These are phyloP conservation scores for Cyphomyrus discorhynchus DNA, from an alignment of 2,113 vertebrate species.

Conservation along the genomic window DNA sequence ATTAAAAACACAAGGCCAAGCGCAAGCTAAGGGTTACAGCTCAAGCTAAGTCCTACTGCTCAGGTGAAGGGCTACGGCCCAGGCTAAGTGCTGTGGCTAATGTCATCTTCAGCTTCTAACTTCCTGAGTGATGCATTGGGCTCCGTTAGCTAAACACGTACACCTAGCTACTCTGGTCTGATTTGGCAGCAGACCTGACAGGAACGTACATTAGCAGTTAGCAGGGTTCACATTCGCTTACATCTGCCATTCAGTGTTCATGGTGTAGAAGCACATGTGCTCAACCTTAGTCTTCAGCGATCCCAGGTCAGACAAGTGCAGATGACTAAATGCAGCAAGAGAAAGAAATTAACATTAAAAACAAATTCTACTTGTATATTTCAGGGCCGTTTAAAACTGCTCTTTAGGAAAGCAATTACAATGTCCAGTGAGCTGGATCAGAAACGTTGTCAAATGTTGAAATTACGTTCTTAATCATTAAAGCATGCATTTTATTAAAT, in stretches of 20 bases:
- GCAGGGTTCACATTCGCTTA: not conserved
- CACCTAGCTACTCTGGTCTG: not conserved
- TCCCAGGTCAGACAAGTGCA: not conserved
- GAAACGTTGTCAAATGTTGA: not conserved
- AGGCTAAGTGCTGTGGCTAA: no score
- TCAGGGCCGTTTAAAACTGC: not conserved
- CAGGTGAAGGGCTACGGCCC: not conserved
- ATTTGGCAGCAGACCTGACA: not conserved
- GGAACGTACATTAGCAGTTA: not conserved
- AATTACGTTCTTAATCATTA: not conserved
- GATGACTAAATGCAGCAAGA: not conserved
- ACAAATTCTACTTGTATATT: not conserved
- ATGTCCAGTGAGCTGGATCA: not conserved
- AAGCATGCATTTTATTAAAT: not conserved
- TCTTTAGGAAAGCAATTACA: constrained; percentile 8
- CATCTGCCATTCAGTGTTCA: not conserved
- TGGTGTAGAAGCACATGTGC: not conserved
- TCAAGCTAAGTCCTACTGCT: no score
- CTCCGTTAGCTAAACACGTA: not conserved
- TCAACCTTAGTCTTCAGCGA: not conserved
- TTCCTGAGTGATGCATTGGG: not conserved
- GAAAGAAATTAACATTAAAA: not conserved
- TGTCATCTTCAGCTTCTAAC: not conserved
- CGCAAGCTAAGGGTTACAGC: not conserved
- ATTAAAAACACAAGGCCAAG: not conserved